phyloP scores from a whole-genome alignment of 30 jellyfish, hydroid and myxozoan genomes.

The Aurelia aurita region DNA sequence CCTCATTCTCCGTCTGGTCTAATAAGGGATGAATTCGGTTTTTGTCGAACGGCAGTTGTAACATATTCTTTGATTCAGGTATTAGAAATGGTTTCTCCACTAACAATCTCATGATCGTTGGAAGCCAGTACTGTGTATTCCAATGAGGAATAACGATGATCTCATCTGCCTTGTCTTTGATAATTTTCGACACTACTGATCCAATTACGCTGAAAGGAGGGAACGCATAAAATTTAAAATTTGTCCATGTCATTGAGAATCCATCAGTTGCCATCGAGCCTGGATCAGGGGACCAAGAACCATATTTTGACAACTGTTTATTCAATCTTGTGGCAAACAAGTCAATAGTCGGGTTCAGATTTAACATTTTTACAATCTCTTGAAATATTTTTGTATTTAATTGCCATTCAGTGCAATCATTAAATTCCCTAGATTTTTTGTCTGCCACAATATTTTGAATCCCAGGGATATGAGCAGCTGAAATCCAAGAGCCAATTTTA shows the following conservation, averaged over 20 bases:
- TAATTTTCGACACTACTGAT: background rate
- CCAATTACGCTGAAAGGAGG: constrained; percentile 35
- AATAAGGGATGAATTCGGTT: too few species aligned
- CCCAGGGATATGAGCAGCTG: constrained; percentile 51
- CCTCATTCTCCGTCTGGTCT: too few species aligned
- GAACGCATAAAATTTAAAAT: constrained; percentile 12
- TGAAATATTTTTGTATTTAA: background rate
- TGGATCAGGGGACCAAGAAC: constrained; percentile 39
- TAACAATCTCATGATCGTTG: background rate
- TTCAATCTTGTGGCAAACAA: constrained; percentile 27
- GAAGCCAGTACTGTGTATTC: constrained; percentile 13
- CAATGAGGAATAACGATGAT: constrained; percentile 15
- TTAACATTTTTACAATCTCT: too few species aligned
- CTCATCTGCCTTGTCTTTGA: constrained; percentile 20
- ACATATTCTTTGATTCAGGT: too few species aligned
- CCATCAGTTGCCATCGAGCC: constrained; percentile 23
- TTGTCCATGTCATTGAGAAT: constrained; percentile 3
- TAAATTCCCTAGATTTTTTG: constrained; percentile 2
- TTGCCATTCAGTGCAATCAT: constrained; percentile 16
- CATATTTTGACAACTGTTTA: constrained; percentile 6
- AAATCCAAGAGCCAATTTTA: background rate
- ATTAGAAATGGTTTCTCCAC: too few species aligned
- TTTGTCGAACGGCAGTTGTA: too few species aligned
- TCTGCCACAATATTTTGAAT: constrained; percentile 6
- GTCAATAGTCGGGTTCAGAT: background rate